A percentile compares a stretch with the other conserved stretches of the same genome.
Conservation (phyloP, 1,140 invertebrate species). For the Calephelis nemesis region DNA sequence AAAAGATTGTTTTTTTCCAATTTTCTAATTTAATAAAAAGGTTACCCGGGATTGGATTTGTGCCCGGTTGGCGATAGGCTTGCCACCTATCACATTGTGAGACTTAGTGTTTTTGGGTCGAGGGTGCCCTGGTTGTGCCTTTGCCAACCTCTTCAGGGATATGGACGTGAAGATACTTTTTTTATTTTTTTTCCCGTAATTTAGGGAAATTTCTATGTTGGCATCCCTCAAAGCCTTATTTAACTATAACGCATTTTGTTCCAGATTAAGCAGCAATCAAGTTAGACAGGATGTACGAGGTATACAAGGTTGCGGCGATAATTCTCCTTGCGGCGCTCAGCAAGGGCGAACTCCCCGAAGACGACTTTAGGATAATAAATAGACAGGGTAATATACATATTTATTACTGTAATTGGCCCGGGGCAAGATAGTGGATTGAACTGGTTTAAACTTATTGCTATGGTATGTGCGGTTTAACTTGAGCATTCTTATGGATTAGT, state of each 20-base stretch:
- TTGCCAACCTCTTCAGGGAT: too few species aligned
- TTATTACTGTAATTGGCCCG: conserved; percentile 14
- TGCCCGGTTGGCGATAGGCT: too few species aligned
- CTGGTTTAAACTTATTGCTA: not conserved
- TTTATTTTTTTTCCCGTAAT: too few species aligned
- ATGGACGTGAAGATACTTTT: too few species aligned
- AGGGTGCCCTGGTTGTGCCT: too few species aligned
- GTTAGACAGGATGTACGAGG: conserved; percentile 38
- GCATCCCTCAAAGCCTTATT: not conserved
- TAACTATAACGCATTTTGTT: conserved; percentile 38
- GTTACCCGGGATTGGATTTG: too few species aligned
- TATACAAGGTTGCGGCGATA: conserved; percentile 53
- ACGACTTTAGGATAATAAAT: conserved; percentile 74
- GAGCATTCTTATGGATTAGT: too few species aligned
- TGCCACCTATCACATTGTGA: too few species aligned
- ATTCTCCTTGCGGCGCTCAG: conserved; percentile 52
- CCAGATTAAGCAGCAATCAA: conserved; percentile 35
- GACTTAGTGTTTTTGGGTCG: too few species aligned
- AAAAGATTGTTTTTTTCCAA: too few species aligned
- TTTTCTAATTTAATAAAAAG: too few species aligned
- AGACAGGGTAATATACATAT: conserved; percentile 49
- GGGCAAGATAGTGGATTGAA: not conserved
- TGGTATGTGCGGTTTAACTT: not conserved
- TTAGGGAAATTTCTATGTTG: too few species aligned
- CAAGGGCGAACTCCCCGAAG: conserved; percentile 63